Percentiles rank a stretch among this genome's conserved stretches.
These are phyloP conservation scores for Gymnoscopelus braueri DNA, from an alignment of 2,797 vertebrate genomes.

Conservation along the genomic window DNA sequence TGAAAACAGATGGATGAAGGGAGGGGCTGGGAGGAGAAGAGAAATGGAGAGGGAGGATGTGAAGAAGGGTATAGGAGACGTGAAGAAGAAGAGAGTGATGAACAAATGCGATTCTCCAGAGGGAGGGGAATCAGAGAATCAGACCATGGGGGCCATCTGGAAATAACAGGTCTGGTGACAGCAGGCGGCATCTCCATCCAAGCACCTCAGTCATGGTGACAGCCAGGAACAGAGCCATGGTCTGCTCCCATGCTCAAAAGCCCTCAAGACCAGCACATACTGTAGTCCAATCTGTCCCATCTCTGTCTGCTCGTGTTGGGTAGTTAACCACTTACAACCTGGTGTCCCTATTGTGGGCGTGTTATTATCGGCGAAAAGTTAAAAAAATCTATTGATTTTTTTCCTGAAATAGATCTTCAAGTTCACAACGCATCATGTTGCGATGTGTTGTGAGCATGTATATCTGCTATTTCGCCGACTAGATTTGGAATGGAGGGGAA, in stretches of 20 bases:
- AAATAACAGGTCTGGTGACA: constrained; percentile 81
- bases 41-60: constrained; percentile 45
- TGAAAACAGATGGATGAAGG: constrained; percentile 27
- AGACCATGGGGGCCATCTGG: constrained; percentile 72
- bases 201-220: constrained; percentile 51
- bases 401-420: too few species aligned
- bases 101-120: constrained; percentile 31
- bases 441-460: too few species aligned
- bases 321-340: constrained; percentile 7
- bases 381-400: too few species aligned
- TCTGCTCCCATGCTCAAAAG: constrained; percentile 52
- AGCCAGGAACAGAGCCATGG: constrained; percentile 46
- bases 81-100: constrained; percentile 27
- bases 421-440: too few species aligned
- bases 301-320: neutral
- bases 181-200: constrained; percentile 64
- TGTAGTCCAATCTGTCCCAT: constrained; percentile 67
- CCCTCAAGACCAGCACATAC: constrained; percentile 38
- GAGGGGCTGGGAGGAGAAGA: constrained; percentile 5
- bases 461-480: too few species aligned
- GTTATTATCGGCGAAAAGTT: too few species aligned
- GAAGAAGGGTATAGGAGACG: constrained; percentile 9
- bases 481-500: too few species aligned
- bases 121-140: constrained; percentile 36
- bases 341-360: too few species aligned